Percentiles rank a stretch among this genome's conserved stretches.
phyloP scores from a whole-genome alignment of 1,140 invertebrate species.

The Zaprionus camerounensis region DNA sequence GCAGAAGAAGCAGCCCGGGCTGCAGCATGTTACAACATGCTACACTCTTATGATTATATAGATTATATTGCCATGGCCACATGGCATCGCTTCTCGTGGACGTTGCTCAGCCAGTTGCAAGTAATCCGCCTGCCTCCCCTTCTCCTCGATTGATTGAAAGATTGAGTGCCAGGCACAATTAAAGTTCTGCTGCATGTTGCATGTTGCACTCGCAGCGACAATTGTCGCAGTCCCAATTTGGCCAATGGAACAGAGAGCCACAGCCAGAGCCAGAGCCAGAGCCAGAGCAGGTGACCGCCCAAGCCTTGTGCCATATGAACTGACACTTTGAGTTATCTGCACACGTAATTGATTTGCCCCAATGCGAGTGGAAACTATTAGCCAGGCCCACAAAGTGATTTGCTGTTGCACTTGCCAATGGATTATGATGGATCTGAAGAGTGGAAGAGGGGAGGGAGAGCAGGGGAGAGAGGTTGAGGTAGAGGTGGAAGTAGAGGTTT shows the following conservation, averaged over 20 bases:
- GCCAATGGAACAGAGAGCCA: slow-evolving; percentile 8
- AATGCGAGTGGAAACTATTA: slow-evolving; percentile 16
- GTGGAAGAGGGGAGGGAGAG: neutral
- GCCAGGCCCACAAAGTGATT: slow-evolving; percentile 2
- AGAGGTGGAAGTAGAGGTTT: neutral
- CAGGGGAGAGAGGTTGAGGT: too few species aligned
- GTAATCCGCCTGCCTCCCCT: slow-evolving; percentile 56
- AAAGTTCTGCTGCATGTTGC: slow-evolving; percentile 67
- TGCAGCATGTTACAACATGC: slow-evolving; percentile 64
- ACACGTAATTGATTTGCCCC: slow-evolving; percentile 39
- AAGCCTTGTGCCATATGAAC: slow-evolving; percentile 32
- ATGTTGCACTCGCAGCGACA: slow-evolving; percentile 15
- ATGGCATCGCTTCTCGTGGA: slow-evolving; percentile 9
- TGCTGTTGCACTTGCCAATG: neutral
- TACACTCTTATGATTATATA: slow-evolving; percentile 81
- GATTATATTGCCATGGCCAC: slow-evolving; percentile 67
- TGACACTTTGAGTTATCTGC: slow-evolving; percentile 47
- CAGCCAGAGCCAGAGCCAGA: neutral
- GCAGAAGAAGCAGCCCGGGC: neutral
- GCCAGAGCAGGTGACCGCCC: slow-evolving; percentile 13
- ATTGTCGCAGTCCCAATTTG: slow-evolving; percentile 80
- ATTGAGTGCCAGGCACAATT: slow-evolving; percentile 83
- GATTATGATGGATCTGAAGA: slow-evolving; percentile 3
- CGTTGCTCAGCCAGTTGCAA: slow-evolving; percentile 56
- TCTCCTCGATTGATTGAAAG: slow-evolving; percentile 67